Conservation (phyloP, 2,113 vertebrate genomes). For the Paedocypris sp. region DNA sequence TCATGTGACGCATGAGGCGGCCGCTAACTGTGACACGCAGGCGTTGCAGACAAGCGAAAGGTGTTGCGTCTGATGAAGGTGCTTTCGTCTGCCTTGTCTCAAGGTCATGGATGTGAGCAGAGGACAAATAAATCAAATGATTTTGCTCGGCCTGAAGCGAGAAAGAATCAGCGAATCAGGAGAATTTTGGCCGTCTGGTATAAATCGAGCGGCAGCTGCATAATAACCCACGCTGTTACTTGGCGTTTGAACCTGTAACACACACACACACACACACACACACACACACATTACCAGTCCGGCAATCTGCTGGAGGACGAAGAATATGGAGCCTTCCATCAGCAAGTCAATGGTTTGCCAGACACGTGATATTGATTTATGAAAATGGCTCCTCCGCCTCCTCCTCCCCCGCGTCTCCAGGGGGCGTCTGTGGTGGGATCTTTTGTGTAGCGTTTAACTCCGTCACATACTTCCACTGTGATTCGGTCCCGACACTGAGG, state of each 20-base stretch:
- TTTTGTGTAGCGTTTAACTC: constrained; percentile 34
- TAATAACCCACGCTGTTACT: constrained; percentile 28
- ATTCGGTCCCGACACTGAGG: constrained; percentile 23
- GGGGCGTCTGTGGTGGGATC: constrained; percentile 36
- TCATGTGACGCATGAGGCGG: neutral
- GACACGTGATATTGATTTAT: constrained; percentile 50
- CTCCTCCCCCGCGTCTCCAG: constrained; percentile 20
- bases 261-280: neutral
- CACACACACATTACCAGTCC: neutral
- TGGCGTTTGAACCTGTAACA: constrained; percentile 12
- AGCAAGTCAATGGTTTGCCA: constrained; percentile 12
- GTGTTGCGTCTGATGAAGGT: neutral
- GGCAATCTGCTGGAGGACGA: constrained; percentile 25
- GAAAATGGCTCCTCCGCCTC: constrained; percentile 35
- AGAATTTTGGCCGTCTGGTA: neutral
- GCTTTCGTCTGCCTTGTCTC: neutral
- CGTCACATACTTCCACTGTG: constrained; percentile 31
- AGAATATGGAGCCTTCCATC: constrained; percentile 10
- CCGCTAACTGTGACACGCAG: neutral
- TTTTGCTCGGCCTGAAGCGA: no score
- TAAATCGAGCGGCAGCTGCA: constrained; percentile 30
- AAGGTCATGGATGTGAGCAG: neutral
- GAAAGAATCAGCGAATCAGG: no score
- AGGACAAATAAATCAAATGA: neutral
- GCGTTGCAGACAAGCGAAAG: neutral